A percentile compares a stretch with the other conserved stretches of the same genome.
phyloP scores from a whole-genome alignment of 1,140 invertebrate species.

The Vollenhovia emeryi region DNA sequence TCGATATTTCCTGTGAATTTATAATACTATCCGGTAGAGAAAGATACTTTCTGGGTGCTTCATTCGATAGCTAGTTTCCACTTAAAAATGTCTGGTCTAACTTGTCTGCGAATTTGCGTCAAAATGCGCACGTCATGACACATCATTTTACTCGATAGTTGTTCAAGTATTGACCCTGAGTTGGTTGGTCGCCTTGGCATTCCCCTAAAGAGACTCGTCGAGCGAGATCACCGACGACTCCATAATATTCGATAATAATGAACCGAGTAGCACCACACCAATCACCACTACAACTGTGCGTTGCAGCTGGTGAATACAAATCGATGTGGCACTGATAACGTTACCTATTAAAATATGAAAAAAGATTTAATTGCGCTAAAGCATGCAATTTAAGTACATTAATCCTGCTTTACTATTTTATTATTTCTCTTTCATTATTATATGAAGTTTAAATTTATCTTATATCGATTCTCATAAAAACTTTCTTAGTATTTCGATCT shows the following conservation, averaged over 20 bases:
- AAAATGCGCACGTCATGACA: not conserved
- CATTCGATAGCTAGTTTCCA: too few relatives aligned
- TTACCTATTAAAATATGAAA: constrained; percentile 53
- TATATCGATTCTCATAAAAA: too few relatives aligned
- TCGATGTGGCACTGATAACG: constrained; percentile 44
- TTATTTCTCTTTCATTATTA: not conserved
- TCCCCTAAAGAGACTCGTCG: constrained; percentile 26
- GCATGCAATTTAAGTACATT: constrained; percentile 30
- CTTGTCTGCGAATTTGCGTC: not conserved
- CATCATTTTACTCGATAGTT: constrained; percentile 15
- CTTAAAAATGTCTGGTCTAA: too few relatives aligned
- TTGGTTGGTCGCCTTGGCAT: constrained; percentile 53
- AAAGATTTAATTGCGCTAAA: constrained; percentile 49
- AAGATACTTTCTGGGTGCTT: not conserved
- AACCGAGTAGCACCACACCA: not conserved
- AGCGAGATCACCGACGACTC: not conserved
- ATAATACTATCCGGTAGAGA: too few relatives aligned
- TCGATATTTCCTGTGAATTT: too few relatives aligned
- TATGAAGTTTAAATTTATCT: not conserved
- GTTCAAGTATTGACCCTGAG: constrained; percentile 37
- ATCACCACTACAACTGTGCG: not conserved
- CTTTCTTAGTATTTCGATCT: not conserved
- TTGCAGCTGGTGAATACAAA: constrained; percentile 53
- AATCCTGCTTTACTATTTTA: not conserved
- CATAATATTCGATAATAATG: not conserved